Percentiles rank a stretch among this genome's conserved stretches.
Evolutionary conservation across 2,888 invertebrate species (phyloP).

Genomic region (Sarcophaga subvicina): DNA sequence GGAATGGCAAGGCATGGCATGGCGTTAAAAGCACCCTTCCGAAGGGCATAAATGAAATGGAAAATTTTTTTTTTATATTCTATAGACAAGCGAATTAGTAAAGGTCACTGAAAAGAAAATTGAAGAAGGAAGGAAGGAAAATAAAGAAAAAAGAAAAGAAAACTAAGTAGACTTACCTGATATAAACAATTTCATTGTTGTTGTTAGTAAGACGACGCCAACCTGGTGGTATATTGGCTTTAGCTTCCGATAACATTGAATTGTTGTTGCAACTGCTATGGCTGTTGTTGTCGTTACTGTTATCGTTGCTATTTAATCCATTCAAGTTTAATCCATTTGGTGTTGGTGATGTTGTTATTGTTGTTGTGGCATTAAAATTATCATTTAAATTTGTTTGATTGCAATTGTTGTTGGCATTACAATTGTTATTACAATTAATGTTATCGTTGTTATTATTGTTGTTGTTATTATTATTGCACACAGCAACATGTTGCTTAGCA

Average conservation of each 20-base stretch:
- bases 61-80: background rate
- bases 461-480: constrained; percentile 54
- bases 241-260: constrained; percentile 71
- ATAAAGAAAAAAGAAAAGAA: background rate
- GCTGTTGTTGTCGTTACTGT: constrained; percentile 53
- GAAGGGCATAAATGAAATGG: background rate
- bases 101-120: constrained; percentile 17
- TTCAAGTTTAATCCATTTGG: constrained; percentile 60
- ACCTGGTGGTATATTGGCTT: constrained; percentile 87
- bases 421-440: constrained; percentile 59
- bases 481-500: constrained; percentile 74
- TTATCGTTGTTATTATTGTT: constrained; percentile 65
- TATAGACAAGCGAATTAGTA: constrained; percentile 7
- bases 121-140: background rate
- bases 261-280: constrained; percentile 54
- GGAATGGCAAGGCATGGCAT: background rate
- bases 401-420: constrained; percentile 49
- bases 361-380: constrained; percentile 39
- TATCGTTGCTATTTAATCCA: constrained; percentile 27
- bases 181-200: constrained; percentile 88
- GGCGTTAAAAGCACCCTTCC: no score
- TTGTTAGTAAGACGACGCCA: constrained; percentile 89
- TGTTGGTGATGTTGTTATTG: no score
- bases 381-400: constrained; percentile 39
- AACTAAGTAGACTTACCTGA: constrained; percentile 84